phyloP scores from a whole-genome alignment of 2,113 vertebrate genomes.

The Gavia stellata region DNA sequence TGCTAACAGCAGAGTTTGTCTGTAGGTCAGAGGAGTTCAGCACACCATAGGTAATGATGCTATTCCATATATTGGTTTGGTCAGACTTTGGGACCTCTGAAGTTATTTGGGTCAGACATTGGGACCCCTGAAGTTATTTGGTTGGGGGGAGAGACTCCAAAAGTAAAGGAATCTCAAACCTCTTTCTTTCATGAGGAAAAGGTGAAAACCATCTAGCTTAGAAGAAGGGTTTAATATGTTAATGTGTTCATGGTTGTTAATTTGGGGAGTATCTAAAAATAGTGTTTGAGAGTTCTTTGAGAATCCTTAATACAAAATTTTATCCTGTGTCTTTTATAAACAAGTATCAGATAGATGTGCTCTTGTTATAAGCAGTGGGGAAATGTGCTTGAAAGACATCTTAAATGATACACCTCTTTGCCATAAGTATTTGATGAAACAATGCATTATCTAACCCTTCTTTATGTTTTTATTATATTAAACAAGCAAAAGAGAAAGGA shows the following conservation, averaged over 20 bases:
- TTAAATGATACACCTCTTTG: background rate
- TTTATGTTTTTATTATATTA: background rate
- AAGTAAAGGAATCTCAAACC: background rate
- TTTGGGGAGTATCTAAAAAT: background rate
- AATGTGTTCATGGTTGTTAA: background rate
- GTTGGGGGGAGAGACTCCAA: background rate
- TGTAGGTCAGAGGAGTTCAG: background rate
- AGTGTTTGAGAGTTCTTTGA: background rate
- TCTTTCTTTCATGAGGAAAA: background rate
- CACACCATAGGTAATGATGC: fast-evolving
- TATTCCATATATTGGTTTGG: fast-evolving
- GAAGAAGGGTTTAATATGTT: background rate
- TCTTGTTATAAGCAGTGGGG: background rate
- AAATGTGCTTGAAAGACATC: background rate
- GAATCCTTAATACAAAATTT: background rate
- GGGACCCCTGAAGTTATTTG: background rate
- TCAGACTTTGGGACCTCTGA: background rate
- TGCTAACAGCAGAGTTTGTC: background rate
- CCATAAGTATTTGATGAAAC: background rate
- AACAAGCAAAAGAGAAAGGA: background rate
- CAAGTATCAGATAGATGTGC: background rate
- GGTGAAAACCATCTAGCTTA: background rate
- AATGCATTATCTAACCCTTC: background rate
- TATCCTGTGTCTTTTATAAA: background rate
- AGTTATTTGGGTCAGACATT: background rate